These are phyloP conservation scores for Alces alces DNA, from an alignment of 2,113 vertebrate species.

Conservation along the genomic window DNA sequence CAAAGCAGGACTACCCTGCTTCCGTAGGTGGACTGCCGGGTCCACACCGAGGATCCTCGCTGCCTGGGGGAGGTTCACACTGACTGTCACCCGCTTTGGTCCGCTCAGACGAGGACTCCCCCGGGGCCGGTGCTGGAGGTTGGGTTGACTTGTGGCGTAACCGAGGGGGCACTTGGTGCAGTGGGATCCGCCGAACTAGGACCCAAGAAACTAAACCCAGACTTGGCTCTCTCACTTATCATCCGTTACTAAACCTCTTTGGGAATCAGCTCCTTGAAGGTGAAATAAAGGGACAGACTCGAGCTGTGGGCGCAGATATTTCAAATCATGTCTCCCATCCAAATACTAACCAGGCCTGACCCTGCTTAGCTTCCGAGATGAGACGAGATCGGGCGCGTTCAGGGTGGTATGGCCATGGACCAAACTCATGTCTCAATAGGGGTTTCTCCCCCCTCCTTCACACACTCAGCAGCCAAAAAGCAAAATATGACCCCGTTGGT, in stretches of 20 bases:
- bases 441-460: background rate
- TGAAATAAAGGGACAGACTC: background rate
- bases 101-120: background rate
- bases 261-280: slow-evolving; percentile 25
- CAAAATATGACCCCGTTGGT: background rate
- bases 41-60: background rate
- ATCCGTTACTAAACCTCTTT: background rate
- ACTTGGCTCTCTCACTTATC: background rate
- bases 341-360: background rate
- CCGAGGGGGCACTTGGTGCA: background rate
- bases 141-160: background rate
- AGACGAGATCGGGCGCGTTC: background rate
- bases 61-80: background rate
- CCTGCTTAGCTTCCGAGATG: background rate
- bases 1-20: background rate
- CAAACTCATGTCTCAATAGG: background rate
- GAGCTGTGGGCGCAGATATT: background rate
- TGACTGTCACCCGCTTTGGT: background rate
- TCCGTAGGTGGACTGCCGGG: background rate
- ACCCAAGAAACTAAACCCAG: background rate
- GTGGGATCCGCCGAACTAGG: background rate
- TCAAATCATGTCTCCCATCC: background rate
- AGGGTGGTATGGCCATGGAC: background rate
- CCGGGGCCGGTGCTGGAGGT: background rate
- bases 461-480: background rate